Conservation (phyloP, 2,888 invertebrate species). For the Drosophila tripunctata region DNA sequence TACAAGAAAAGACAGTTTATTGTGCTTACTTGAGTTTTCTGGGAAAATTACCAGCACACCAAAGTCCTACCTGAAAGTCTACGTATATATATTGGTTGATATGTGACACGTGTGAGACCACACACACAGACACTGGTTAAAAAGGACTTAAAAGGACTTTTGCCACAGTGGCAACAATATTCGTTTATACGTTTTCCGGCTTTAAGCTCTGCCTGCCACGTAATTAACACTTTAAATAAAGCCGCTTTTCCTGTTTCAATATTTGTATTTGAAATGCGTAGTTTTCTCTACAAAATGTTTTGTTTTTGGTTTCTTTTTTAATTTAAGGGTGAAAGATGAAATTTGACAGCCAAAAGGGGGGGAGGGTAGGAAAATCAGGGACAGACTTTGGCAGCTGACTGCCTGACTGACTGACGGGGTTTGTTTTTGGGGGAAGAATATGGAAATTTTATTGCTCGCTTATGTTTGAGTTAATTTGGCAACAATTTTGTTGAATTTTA, state of each 20-base stretch:
- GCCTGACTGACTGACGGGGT: no score
- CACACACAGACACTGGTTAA: slow-evolving; percentile 17
- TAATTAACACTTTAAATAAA: slow-evolving; percentile 72
- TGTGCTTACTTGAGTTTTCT: slow-evolving; percentile 6
- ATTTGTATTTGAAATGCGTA: slow-evolving; percentile 66
- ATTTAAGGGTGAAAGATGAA: no score
- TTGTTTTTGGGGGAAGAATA: slow-evolving; percentile 71
- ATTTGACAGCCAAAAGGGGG: slow-evolving; percentile 6
- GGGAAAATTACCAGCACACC: not conserved
- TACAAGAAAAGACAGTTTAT: slow-evolving; percentile 1
- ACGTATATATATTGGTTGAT: slow-evolving; percentile 5
- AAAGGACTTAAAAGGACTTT: slow-evolving; percentile 29
- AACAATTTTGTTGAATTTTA: slow-evolving; percentile 81
- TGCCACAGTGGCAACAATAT: not conserved
- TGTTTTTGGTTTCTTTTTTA: no score
- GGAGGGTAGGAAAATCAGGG: slow-evolving; percentile 21
- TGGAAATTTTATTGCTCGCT: slow-evolving; percentile 80
- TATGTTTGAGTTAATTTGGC: slow-evolving; percentile 81
- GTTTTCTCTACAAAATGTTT: slow-evolving; percentile 37
- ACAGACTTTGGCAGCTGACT: slow-evolving; percentile 19
- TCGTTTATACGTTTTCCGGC: slow-evolving; percentile 13
- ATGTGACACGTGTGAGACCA: slow-evolving; percentile 31
- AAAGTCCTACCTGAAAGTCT: not conserved
- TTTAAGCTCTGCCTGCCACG: slow-evolving; percentile 49
- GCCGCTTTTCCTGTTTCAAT: slow-evolving; percentile 65